phyloP scores from a whole-genome alignment of 2,113 vertebrate species.

The Columba janthina region DNA sequence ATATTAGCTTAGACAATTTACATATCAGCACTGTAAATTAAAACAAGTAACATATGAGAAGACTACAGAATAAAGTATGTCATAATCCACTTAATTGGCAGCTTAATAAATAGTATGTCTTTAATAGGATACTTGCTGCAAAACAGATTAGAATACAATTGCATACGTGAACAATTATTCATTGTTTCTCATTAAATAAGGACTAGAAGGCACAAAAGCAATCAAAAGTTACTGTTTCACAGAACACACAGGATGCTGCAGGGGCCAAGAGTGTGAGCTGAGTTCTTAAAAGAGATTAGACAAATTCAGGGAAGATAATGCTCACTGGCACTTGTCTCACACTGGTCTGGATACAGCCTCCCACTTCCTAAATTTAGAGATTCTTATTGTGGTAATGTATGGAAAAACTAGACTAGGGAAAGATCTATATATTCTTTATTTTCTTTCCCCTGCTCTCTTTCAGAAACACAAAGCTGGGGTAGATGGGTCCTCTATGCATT shows the following conservation, averaged over 20 bases:
- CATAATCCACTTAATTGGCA: neutral
- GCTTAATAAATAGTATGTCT: neutral
- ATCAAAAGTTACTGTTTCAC: neutral
- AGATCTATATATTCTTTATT: neutral
- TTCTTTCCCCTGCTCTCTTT: neutral
- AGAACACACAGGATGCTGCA: neutral
- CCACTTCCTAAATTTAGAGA: neutral
- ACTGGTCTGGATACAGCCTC: neutral
- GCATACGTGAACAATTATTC: neutral
- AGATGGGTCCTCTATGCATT: neutral
- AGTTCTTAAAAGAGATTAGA: neutral
- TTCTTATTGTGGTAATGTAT: neutral
- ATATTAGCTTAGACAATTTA: neutral
- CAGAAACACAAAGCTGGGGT: neutral
- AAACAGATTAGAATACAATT: neutral
- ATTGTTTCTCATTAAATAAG: neutral
- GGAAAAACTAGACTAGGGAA: neutral
- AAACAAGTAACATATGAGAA: neutral
- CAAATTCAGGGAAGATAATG: neutral
- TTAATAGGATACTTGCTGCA: neutral
- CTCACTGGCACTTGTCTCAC: neutral
- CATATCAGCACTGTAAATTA: neutral
- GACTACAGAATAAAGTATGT: neutral
- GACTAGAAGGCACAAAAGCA: neutral
- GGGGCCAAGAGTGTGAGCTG: fast-evolving